phyloP scores from a whole-genome alignment of 2,888 invertebrate genomes.

The Brachyptera risi region DNA sequence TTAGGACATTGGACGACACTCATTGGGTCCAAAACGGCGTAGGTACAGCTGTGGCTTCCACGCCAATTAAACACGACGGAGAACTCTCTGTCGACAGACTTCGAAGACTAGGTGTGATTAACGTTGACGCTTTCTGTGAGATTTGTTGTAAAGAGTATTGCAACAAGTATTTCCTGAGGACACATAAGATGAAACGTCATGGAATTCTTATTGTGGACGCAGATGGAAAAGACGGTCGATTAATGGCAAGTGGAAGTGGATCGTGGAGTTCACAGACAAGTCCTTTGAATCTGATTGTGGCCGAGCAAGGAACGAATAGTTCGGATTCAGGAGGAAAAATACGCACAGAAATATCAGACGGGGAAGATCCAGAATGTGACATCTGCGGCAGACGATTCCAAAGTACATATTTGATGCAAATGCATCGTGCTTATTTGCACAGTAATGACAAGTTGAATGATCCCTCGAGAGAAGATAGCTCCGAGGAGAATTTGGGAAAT shows the following conservation, averaged over 20 bases:
- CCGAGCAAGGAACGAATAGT: slow-evolving; percentile 52
- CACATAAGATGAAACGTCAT: slow-evolving; percentile 91
- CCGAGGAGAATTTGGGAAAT: neutral
- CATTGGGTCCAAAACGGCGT: neutral
- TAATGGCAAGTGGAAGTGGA: slow-evolving; percentile 18
- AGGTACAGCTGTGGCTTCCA: neutral
- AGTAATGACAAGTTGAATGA: slow-evolving; percentile 23
- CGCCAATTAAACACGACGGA: neutral
- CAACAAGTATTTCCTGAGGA: slow-evolving; percentile 87
- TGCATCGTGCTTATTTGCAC: slow-evolving; percentile 46
- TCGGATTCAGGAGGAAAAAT: slow-evolving; percentile 49
- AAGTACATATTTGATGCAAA: slow-evolving; percentile 43
- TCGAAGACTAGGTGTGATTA: slow-evolving; percentile 72
- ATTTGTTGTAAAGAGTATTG: slow-evolving; percentile 91
- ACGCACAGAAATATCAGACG: slow-evolving; percentile 37
- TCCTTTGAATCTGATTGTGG: slow-evolving; percentile 72
- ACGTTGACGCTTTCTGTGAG: slow-evolving; percentile 89
- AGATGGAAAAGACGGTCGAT: slow-evolving; percentile 44
- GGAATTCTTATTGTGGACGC: slow-evolving; percentile 66
- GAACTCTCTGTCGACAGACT: slow-evolving; percentile 68
- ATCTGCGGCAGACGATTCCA: slow-evolving; percentile 44
- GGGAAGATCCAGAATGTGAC: slow-evolving; percentile 40
- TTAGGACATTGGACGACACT: neutral
- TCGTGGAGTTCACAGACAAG: slow-evolving; percentile 56
- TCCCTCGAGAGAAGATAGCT: neutral